phyloP scores from a whole-genome alignment of 1,140 invertebrate genomes.

The Eupeodes corollae region DNA sequence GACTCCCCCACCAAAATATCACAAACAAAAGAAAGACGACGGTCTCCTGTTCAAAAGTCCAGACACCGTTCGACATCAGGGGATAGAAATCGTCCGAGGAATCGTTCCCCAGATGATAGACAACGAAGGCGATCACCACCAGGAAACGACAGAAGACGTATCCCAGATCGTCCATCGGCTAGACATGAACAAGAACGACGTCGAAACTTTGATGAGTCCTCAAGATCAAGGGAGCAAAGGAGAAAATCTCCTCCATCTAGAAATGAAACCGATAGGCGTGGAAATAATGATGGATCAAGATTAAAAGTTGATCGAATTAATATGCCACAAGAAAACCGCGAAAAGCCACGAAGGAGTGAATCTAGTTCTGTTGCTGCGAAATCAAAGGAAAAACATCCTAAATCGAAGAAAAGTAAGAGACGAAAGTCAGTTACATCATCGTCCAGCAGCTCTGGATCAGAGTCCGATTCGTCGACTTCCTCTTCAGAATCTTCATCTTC shows the following conservation, averaged over 20 bases:
- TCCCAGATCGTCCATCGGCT: neutral
- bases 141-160: neutral
- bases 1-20: neutral
- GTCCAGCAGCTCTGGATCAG: slow-evolving; percentile 10
- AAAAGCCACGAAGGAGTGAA: no score
- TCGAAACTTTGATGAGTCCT: no score
- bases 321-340: no score
- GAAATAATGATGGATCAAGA: neutral
- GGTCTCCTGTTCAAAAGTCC: no score
- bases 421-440: slow-evolving; percentile 8
- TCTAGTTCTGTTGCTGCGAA: no score
- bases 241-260: neutral
- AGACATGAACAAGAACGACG: neutral
- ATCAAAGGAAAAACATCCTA: neutral
- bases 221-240: no score
- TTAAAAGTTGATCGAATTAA: no score
- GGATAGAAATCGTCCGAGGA: neutral
- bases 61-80: neutral
- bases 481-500: slow-evolving; percentile 1
- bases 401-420: slow-evolving; percentile 6
- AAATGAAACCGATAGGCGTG: neutral
- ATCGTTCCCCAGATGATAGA: neutral
- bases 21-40: neutral
- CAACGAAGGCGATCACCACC: neutral
- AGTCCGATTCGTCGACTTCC: slow-evolving; percentile 14